Percentiles rank a stretch among this genome's conserved stretches.
Conservation (phyloP, 2,888 invertebrate species). For the Pseudoips prasinana region DNA sequence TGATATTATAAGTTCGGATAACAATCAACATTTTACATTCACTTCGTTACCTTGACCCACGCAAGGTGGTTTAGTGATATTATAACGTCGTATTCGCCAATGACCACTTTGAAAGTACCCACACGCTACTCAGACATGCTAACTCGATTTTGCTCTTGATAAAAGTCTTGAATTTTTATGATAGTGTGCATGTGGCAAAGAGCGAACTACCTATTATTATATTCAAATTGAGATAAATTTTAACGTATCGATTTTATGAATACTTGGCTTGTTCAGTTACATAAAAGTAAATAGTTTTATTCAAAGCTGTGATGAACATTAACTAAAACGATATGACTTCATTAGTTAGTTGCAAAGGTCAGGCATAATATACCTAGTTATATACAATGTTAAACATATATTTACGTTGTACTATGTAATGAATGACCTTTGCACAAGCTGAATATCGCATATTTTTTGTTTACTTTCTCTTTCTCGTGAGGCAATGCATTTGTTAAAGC, state of each 20-base stretch:
- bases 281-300: neutral
- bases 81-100: slow-evolving; percentile 67
- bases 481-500: too few relatives aligned
- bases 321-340: too few relatives aligned
- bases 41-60: slow-evolving; percentile 75
- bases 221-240: slow-evolving; percentile 13
- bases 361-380: too few relatives aligned
- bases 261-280: neutral
- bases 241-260: slow-evolving; percentile 9
- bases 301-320: too few relatives aligned
- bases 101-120: slow-evolving; percentile 70
- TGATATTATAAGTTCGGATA: slow-evolving; percentile 42
- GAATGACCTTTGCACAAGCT: too few relatives aligned
- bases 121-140: slow-evolving; percentile 49
- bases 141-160: slow-evolving; percentile 33
- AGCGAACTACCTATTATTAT: slow-evolving; percentile 9
- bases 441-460: too few relatives aligned
- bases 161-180: slow-evolving; percentile 14
- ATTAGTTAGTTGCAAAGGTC: too few relatives aligned
- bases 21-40: slow-evolving; percentile 70
- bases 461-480: too few relatives aligned
- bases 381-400: too few relatives aligned
- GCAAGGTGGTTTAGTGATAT: slow-evolving; percentile 77
- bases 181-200: slow-evolving; percentile 7
- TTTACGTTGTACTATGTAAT: too few relatives aligned